phyloP scores from a whole-genome alignment of 2,113 vertebrate species.

The Sapayoa aenigma region DNA sequence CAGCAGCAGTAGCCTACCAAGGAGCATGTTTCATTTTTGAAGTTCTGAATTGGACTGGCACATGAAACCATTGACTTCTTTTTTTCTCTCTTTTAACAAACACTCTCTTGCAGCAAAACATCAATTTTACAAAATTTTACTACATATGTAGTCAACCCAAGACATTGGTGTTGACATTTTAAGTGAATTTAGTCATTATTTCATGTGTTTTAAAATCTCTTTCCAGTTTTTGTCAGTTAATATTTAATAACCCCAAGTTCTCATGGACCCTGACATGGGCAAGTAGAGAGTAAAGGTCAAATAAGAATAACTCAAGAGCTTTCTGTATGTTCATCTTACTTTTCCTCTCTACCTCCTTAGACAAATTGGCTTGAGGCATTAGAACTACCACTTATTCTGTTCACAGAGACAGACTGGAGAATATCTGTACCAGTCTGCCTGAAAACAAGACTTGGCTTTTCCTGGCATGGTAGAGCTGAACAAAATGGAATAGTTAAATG shows the following conservation, averaged over 20 bases:
- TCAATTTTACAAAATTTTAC: background rate
- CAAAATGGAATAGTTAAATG: background rate
- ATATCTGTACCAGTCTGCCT: background rate
- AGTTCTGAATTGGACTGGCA: background rate
- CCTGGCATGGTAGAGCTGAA: background rate
- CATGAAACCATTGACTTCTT: background rate
- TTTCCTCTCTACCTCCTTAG: background rate
- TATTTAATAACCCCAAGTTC: background rate
- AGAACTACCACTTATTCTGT: background rate
- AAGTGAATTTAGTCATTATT: background rate
- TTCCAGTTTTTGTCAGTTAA: background rate
- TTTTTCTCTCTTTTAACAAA: background rate
- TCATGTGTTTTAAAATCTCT: background rate
- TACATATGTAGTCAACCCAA: no score
- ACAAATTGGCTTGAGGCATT: background rate
- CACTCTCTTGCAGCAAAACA: background rate
- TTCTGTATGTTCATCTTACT: background rate
- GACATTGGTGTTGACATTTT: no score
- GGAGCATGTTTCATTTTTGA: background rate
- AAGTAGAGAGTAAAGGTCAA: background rate
- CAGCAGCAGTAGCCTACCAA: background rate
- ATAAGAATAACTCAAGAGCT: background rate
- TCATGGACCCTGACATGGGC: background rate
- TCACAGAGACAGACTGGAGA: background rate
- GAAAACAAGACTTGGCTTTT: background rate